Evolutionary conservation across 2,888 invertebrate species (phyloP), one percentile per base, ranked within the genome.

Genomic region (Machimus rusticus): DNA sequence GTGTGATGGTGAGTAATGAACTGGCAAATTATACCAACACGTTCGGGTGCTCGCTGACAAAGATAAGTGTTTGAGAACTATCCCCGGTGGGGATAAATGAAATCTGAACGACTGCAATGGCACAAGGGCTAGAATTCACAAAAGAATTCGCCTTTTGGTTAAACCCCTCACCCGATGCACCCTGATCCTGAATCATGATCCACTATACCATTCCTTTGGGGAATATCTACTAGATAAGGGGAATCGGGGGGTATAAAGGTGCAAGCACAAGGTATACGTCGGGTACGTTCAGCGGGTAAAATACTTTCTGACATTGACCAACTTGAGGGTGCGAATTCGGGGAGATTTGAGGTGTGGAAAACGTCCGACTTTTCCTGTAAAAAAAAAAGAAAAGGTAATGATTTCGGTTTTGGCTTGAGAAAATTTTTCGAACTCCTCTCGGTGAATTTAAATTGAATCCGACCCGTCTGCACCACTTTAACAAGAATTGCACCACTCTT

Each of bases 1-100:
- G 28, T 85, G 43, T 46, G 74, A 74, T 74, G 85, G 74, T 85
- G 85, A 74, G 74, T 74, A 85, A 85, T 85, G 85, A 85, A 74
- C 85, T 85, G 85, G 74, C 74, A 74, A 85, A 85, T 85, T 74
- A 82, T 82, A 66, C 66, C 82, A 82, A 82, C 82, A 57, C 31
- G 57, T 82, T 79, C 79, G 51, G 19, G 14, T 82, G 57, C 82
- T 57, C 51, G 57, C 55, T 82, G 66, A 57, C 82, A 66, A 79
- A 82, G 82, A 82, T 82, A 82, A 82, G 66, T 82, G 66, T 51
- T 82, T 31, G 57, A 82, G 57, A 82, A 66, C 66, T 55, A 82
- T 82, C 57, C 28, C 66, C 2, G 37, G 76, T 37, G 82, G 76
- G 76, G 82, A 23, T 82, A 78, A 82, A 39, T 82, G 79, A 79